A percentile compares a stretch with the other conserved stretches of the same genome.
These are phyloP conservation scores for Lasioglossum oenotherae DNA, from an alignment of 2,888 invertebrate species.

Conservation along the genomic window DNA sequence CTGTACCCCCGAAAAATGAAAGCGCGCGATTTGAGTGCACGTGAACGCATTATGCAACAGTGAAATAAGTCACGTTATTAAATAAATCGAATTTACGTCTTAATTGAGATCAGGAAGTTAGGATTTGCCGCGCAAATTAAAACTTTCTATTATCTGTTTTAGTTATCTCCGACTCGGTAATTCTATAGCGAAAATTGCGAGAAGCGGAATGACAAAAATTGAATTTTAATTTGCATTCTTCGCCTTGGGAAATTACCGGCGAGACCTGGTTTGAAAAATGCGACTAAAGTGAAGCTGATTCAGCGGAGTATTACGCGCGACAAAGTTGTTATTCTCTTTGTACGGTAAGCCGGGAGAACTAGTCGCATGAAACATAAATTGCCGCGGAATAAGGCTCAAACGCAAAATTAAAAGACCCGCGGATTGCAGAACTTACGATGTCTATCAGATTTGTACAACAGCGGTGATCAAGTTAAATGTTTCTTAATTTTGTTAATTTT, in stretches of 20 bases:
- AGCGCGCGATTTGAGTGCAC: background rate
- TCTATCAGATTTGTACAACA: background rate
- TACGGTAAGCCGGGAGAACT: background rate
- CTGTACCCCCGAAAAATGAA: background rate
- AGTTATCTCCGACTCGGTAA: conserved; percentile 69
- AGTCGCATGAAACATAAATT: conserved; percentile 10
- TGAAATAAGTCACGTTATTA: background rate
- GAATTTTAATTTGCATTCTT: conserved; percentile 15
- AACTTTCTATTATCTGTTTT: conserved; percentile 12
- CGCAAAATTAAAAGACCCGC: background rate
- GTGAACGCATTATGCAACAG: background rate
- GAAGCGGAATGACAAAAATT: conserved; percentile 59
- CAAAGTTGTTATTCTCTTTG: conserved; percentile 48
- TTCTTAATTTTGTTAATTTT: background rate
- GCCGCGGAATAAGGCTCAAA: background rate
- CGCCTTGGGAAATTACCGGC: conserved; percentile 1
- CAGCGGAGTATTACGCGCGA: conserved; percentile 6
- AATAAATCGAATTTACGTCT: background rate
- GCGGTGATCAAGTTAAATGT: background rate
- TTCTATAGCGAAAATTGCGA: conserved; percentile 78
- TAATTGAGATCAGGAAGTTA: background rate
- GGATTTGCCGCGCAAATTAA: background rate
- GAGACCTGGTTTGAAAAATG: conserved; percentile 4
- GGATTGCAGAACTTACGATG: background rate
- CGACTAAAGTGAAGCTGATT: conserved; percentile 8